Conservation (phyloP, 2,113 vertebrate species). For the Xyrauchen texanus region DNA sequence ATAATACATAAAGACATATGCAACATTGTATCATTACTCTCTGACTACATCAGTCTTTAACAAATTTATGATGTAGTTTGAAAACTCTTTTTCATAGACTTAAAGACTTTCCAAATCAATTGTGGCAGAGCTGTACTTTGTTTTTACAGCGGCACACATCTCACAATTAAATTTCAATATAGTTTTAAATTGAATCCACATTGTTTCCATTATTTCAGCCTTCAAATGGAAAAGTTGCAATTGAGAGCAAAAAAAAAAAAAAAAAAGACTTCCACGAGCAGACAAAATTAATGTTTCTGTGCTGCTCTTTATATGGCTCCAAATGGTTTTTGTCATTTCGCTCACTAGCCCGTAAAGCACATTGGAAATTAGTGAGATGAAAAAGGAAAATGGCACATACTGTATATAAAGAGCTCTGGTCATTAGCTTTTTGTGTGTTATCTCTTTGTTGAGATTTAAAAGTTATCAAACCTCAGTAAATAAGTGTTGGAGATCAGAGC, state of each 20-base stretch:
- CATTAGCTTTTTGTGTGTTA: conserved; percentile 14
- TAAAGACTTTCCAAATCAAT: not conserved
- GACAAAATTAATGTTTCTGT: not conserved
- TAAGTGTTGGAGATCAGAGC: conserved; percentile 34
- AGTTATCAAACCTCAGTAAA: conserved; percentile 27
- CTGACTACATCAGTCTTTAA: not conserved
- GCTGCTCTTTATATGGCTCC: not conserved
- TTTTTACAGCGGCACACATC: not conserved
- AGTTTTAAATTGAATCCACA: too few relatives aligned
- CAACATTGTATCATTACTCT: too few relatives aligned
- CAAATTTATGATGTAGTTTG: not conserved
- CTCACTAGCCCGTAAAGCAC: not conserved
- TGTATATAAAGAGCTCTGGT: not conserved
- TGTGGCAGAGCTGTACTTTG: not conserved
- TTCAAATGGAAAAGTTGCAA: not conserved
- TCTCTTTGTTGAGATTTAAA: not conserved
- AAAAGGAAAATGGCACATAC: not conserved
- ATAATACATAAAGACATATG: too few relatives aligned
- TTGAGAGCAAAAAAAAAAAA: conserved; percentile 9
- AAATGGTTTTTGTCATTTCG: not conserved
- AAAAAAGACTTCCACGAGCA: not conserved
- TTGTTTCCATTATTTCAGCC: not conserved
- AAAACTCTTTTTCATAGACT: not conserved
- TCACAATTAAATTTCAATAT: not conserved
- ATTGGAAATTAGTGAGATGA: conserved; percentile 18